A percentile compares a stretch with the other conserved stretches of the same genome.
These are phyloP conservation scores for Poecilia wingei DNA, from an alignment of 2,797 vertebrate species.

Conservation along the genomic window DNA sequence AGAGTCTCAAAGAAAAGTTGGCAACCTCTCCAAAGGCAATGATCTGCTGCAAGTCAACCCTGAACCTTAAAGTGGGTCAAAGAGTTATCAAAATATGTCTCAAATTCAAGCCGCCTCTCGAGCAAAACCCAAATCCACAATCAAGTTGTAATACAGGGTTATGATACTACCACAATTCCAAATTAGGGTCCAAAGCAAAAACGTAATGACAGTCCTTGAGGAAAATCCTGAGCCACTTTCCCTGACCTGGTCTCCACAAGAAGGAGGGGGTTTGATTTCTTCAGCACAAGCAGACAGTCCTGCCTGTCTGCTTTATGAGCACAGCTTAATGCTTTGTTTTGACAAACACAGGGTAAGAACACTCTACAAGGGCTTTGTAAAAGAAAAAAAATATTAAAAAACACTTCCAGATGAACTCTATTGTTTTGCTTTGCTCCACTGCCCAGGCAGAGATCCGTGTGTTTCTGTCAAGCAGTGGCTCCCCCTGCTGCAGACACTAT, in stretches of 20 bases:
- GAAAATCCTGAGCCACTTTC: conserved; percentile 70
- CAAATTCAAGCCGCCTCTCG: conserved; percentile 68
- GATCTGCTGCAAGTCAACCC: conserved; percentile 47
- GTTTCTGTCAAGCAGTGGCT: conserved; percentile 74
- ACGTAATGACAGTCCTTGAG: conserved; percentile 78
- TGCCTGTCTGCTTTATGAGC: conserved; percentile 48
- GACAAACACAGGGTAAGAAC: conserved; percentile 67
- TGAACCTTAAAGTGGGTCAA: conserved; percentile 59
- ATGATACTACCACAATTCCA: conserved; percentile 74
- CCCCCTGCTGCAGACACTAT: conserved; percentile 77
- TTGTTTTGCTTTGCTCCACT: conserved; percentile 18
- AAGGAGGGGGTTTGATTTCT: conserved; percentile 62
- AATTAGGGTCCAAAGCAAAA: conserved; percentile 73
- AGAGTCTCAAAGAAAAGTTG: conserved; percentile 27
- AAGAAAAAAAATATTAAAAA: neutral
- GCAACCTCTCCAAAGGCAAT: conserved; percentile 27
- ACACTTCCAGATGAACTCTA: conserved; percentile 17
- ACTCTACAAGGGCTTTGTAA: conserved; percentile 6
- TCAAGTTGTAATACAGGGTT: conserved; percentile 76
- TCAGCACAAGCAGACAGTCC: conserved; percentile 60
- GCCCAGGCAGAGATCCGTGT: conserved; percentile 21
- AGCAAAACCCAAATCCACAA: conserved; percentile 61
- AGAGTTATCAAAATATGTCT: conserved; percentile 74
- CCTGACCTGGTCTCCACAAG: conserved; percentile 65
- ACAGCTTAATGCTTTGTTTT: conserved; percentile 71